These are phyloP conservation scores for Helicoverpa assulta DNA, from an alignment of 2,888 invertebrate species.

Conservation along the genomic window DNA sequence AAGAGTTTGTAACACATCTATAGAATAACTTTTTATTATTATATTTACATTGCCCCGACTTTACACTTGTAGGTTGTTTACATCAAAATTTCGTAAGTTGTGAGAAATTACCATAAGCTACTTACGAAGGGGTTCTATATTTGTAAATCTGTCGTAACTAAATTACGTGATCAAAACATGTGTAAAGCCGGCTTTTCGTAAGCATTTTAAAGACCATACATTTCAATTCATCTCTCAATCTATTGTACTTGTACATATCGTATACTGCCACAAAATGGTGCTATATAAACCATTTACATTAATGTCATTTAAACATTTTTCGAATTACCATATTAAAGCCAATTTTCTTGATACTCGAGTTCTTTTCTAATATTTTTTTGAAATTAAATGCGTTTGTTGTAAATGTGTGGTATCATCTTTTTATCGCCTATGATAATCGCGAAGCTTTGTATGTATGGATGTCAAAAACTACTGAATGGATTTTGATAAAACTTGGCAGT, in stretches of 20 bases:
- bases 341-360: not conserved
- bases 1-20: not conserved
- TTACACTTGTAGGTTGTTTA: too few species aligned
- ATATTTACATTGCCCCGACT: constrained; percentile 3
- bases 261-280: constrained; percentile 43
- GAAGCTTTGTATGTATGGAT: too few species aligned
- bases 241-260: constrained; percentile 37
- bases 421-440: too few species aligned
- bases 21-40: constrained; percentile 1
- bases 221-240: constrained; percentile 6
- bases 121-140: too few species aligned
- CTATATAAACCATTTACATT: constrained; percentile 40
- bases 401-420: too few species aligned
- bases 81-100: too few species aligned
- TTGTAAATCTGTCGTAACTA: too few species aligned
- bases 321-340: not conserved
- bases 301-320: constrained; percentile 6
- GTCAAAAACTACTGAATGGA: too few species aligned
- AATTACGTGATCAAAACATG: too few species aligned
- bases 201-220: constrained; percentile 5
- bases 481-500: too few species aligned
- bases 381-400: not conserved
- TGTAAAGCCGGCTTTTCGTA: not conserved
- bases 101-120: too few species aligned
- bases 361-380: constrained; percentile 3